Evolutionary conservation across 2,113 vertebrate species (phyloP).

Genomic region (western clawed frog (Xenopus tropicalis)): DNA sequence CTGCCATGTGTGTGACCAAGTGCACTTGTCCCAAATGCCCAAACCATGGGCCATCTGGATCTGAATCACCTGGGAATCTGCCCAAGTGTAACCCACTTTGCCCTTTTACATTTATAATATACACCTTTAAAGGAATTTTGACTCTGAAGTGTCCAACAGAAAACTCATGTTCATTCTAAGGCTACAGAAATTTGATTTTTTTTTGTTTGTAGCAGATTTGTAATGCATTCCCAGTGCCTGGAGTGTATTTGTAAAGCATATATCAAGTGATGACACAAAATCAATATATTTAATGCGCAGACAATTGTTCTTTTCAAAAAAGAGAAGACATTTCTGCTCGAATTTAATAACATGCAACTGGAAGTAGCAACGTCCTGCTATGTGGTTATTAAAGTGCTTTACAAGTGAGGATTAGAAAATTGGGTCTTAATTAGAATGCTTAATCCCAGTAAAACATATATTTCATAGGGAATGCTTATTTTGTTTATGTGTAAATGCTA

Average conservation of each 20-base stretch:
- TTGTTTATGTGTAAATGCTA: constrained; percentile 4
- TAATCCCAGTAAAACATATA: constrained; percentile 13
- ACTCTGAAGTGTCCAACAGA: constrained; percentile 29
- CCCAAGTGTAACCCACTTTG: too few species aligned
- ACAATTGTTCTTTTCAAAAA: constrained; percentile 22
- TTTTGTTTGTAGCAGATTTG: constrained; percentile 19
- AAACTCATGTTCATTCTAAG: constrained; percentile 20
- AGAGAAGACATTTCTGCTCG: constrained; percentile 50
- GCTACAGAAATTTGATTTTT: constrained; percentile 14
- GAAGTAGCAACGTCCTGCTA: constrained; percentile 43
- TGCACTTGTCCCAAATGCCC: too few species aligned
- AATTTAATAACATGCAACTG: constrained; percentile 49
- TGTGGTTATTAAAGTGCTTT: constrained; percentile 47
- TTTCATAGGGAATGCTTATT: not conserved
- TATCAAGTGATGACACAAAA: constrained; percentile 43
- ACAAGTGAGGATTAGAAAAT: constrained; percentile 43
- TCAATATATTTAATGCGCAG: constrained; percentile 52
- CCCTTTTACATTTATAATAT: too few species aligned
- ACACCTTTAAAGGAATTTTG: not conserved
- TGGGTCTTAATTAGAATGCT: constrained; percentile 21
- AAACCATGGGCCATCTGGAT: too few species aligned
- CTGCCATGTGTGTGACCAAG: too few species aligned
- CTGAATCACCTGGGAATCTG: too few species aligned
- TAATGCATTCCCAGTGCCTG: constrained; percentile 37
- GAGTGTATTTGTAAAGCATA: constrained; percentile 49